Conservation (phyloP, 2,113 vertebrate genomes). For the Cygnus buccinator region DNA sequence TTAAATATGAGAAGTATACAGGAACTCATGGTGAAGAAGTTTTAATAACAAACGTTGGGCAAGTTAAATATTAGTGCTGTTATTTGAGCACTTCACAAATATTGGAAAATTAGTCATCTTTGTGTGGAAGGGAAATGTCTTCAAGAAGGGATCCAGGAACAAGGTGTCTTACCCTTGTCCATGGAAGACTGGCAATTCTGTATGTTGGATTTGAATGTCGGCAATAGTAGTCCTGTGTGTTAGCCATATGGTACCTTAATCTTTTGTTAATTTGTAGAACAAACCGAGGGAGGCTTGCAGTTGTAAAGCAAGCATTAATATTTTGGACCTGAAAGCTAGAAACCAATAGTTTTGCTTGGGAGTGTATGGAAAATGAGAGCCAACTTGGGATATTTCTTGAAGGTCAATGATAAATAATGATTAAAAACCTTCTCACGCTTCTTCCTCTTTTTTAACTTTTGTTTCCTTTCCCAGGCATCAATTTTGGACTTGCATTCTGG, state of each 20-base stretch:
- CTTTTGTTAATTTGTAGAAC: neutral
- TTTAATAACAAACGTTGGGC: conserved; percentile 39
- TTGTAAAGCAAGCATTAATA: neutral
- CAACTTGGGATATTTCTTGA: neutral
- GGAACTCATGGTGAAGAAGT: neutral
- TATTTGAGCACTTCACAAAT: conserved; percentile 6
- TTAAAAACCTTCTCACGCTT: neutral
- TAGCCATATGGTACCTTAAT: neutral
- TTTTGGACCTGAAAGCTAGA: neutral
- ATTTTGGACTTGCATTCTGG: conserved; percentile 96
- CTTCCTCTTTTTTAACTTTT: neutral
- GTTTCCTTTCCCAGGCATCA: conserved; percentile 83
- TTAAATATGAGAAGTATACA: conserved; percentile 17
- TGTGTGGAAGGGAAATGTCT: neutral
- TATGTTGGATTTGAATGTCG: neutral
- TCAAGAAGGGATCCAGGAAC: neutral
- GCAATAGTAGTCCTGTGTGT: neutral
- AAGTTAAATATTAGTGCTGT: conserved; percentile 50
- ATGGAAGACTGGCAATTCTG: neutral
- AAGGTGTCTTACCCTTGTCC: neutral
- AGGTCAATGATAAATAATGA: neutral
- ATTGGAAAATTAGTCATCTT: conserved; percentile 3
- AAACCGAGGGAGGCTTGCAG: neutral
- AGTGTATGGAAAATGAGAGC: neutral
- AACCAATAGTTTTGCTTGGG: neutral